Evolutionary conservation across 2,888 invertebrate species (phyloP), one percentile per base, ranked within the genome.

Genomic region (Germaria angustata): DNA sequence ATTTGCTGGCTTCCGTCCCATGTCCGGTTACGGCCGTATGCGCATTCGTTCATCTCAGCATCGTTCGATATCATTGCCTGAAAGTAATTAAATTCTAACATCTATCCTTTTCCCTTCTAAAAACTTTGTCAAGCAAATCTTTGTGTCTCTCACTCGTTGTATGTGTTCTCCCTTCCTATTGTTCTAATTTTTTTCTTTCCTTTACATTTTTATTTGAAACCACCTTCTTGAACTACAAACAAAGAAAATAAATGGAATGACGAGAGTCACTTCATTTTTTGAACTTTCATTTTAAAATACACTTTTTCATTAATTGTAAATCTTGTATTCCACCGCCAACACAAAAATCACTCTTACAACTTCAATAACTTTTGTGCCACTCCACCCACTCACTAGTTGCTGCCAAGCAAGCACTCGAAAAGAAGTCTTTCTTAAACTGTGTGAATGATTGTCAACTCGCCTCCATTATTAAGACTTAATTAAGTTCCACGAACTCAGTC

Each of bases 51-150:
- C 95, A 87, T 94, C 95, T 88, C 94, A 95, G 92, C 94, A 95
- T 92, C 95, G 95, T 91, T 95, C 95, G 93, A 95, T 95, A 93
- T 95, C 95, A 91, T 94, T 95, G 92, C 95, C 95, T 91, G 95
- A 95, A 95, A 95, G 95, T 95, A 95, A 90, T 88, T 90, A 90
- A 88, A 87, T 87, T 85, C 85, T 87, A 24, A 76, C 39, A 85
- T 84, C 83, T 84, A 73, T 84, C 32, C 15, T 57, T 34, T 53
- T 49, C n/a, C 28, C 20, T 44, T 17, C 24, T n/a, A 24, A 11
- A n/a, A 44, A 15, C 8, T 53, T 22, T 11, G n/a, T 22, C 11
- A 32, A 73, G 0, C n/a, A 44, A n/a, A 24, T 57, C 28, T 57
- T 24, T 24, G 39, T 75, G 55, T 66, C 46, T 46, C 55, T 66